Conservation (phyloP, 2,888 invertebrate genomes). For the Leptopterna dolabrata region DNA sequence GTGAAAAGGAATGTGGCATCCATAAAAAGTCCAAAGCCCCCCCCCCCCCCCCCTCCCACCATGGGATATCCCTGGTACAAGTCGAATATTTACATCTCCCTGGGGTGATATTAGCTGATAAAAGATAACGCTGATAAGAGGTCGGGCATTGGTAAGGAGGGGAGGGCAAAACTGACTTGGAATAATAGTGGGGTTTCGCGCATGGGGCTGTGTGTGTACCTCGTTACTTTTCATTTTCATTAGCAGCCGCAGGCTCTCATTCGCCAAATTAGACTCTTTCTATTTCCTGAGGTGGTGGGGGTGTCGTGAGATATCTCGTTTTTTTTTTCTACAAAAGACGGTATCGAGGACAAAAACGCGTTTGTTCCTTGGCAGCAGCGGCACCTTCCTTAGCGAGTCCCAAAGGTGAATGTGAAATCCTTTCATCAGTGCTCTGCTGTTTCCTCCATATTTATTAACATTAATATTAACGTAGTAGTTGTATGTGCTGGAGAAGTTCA, state of each 20-base stretch:
- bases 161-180: neutral
- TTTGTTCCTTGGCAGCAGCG: neutral
- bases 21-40: neutral
- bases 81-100: constrained; percentile 33
- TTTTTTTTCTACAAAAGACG: neutral
- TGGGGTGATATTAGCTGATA: constrained; percentile 37
- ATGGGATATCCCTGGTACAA: neutral
- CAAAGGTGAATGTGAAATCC: no score
- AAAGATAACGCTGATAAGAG: neutral
- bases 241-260: neutral
- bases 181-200: constrained; percentile 17
- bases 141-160: no score
- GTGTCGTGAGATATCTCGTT: neutral
- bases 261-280: constrained; percentile 36
- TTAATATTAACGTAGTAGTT: no score
- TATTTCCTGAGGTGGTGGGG: neutral
- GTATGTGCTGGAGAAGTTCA: no score
- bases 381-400: no score
- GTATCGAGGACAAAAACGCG: neutral
- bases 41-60: no score
- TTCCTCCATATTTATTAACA: no score
- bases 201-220: neutral
- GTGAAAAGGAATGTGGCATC: neutral
- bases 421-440: no score
- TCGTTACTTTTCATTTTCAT: constrained; percentile 44